phyloP scores from a whole-genome alignment of 2,113 vertebrate genomes.

The Ornithorhynchus anatinus region DNA sequence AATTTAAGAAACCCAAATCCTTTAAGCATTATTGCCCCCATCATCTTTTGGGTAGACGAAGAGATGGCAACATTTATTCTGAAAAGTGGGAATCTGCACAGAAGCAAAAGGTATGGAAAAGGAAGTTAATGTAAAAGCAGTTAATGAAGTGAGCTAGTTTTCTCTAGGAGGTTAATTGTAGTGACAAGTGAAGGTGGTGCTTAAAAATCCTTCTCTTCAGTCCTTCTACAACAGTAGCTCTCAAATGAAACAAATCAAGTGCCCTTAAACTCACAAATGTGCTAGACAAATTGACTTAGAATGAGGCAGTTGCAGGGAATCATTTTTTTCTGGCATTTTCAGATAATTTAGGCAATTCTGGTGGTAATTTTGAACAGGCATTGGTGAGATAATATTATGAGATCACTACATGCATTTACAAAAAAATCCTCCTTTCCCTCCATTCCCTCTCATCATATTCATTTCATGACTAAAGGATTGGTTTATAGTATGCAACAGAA shows the following conservation, averaged over 20 bases:
- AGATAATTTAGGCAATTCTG: too few relatives aligned
- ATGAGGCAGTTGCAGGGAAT: too few relatives aligned
- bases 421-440: too few relatives aligned
- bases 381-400: too few relatives aligned
- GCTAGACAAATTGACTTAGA: too few relatives aligned
- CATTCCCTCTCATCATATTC: too few relatives aligned
- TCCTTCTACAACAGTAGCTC: not conserved
- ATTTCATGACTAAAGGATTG: too few relatives aligned
- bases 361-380: too few relatives aligned
- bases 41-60: slow-evolving; percentile 23
- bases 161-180: slow-evolving; percentile 28
- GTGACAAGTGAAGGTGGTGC: not conserved
- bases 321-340: too few relatives aligned
- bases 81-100: slow-evolving; percentile 4
- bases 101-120: slow-evolving; percentile 15
- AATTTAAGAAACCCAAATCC: slow-evolving; percentile 53
- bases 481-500: too few relatives aligned
- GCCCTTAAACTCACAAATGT: too few relatives aligned
- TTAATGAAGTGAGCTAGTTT: slow-evolving; percentile 37
- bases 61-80: not conserved
- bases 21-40: slow-evolving; percentile 28
- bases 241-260: not conserved
- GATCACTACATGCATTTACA: too few relatives aligned
- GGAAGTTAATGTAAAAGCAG: not conserved
- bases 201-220: slow-evolving; percentile 46